Evolutionary conservation across 2,113 vertebrate species (phyloP).

Genomic region (Harpagus bidentatus): DNA sequence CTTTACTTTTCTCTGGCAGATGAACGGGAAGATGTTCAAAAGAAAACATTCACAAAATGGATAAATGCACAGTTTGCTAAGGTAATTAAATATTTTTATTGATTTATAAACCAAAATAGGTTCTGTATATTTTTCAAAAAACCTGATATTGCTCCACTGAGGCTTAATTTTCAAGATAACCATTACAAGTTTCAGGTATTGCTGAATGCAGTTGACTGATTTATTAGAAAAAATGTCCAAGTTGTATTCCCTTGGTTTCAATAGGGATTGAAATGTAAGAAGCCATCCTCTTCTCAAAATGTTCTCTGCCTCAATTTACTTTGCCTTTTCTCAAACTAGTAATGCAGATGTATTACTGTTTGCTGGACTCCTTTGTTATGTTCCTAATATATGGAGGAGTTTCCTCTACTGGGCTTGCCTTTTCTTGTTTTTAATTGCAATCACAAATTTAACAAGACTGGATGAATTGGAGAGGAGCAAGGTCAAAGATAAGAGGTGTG

Average conservation of each 20-base stretch:
- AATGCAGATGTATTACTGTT: neutral
- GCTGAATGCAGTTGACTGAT: neutral
- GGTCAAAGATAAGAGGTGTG: neutral
- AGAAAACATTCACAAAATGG: constrained; percentile 99
- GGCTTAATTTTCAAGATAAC: neutral
- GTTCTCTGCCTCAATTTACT: neutral
- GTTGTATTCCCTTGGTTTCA: neutral
- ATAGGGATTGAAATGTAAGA: neutral
- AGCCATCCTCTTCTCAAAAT: neutral
- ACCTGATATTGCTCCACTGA: neutral
- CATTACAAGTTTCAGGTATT: neutral
- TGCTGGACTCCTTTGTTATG: neutral
- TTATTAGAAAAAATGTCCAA: neutral
- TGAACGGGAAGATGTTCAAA: constrained; percentile 99
- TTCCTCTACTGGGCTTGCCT: neutral
- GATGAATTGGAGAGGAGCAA: neutral
- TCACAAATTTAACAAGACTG: neutral
- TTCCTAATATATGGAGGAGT: neutral
- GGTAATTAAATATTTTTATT: constrained; percentile 75
- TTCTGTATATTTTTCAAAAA: neutral
- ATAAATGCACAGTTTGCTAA: constrained; percentile 96
- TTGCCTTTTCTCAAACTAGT: neutral
- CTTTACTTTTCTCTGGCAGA: constrained; percentile 75
- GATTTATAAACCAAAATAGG: neutral
- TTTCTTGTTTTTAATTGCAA: neutral